Percentiles rank a stretch among this genome's conserved stretches.
These are phyloP conservation scores for Brachyistius frenatus DNA, from an alignment of 2,113 vertebrate genomes.

Conservation along the genomic window DNA sequence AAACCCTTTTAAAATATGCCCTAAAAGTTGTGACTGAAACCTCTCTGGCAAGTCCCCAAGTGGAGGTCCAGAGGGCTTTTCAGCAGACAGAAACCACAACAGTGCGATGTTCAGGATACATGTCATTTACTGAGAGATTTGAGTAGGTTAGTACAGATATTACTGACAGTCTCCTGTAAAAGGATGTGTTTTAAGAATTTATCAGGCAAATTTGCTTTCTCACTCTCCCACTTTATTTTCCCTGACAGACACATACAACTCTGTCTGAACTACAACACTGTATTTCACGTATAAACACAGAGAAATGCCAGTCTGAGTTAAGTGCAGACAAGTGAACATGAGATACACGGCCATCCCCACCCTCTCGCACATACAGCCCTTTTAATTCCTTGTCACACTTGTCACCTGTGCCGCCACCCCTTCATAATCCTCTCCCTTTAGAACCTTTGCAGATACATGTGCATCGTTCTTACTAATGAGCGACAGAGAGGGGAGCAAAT, in stretches of 20 bases:
- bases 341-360: not conserved
- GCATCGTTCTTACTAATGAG: constrained; percentile 23
- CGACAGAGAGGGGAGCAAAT: not conserved
- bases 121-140: too few relatives aligned
- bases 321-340: too few relatives aligned
- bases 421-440: not conserved
- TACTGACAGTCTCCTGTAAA: too few relatives aligned
- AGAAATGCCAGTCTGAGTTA: too few relatives aligned
- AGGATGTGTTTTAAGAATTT: too few relatives aligned
- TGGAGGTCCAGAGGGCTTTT: not conserved
- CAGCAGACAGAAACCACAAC: not conserved
- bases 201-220: too few relatives aligned
- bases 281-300: too few relatives aligned
- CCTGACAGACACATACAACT: too few relatives aligned
- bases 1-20: not conserved
- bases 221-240: too few relatives aligned
- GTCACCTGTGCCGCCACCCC: constrained; percentile 19
- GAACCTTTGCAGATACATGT: constrained; percentile 28
- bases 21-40: not conserved
- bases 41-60: not conserved
- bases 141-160: too few relatives aligned
- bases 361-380: not conserved
- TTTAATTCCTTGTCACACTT: not conserved
- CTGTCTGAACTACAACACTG: too few relatives aligned
- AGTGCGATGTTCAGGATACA: not conserved